phyloP scores from a whole-genome alignment of 1,140 invertebrate genomes.

The Zaprionus capensis region DNA sequence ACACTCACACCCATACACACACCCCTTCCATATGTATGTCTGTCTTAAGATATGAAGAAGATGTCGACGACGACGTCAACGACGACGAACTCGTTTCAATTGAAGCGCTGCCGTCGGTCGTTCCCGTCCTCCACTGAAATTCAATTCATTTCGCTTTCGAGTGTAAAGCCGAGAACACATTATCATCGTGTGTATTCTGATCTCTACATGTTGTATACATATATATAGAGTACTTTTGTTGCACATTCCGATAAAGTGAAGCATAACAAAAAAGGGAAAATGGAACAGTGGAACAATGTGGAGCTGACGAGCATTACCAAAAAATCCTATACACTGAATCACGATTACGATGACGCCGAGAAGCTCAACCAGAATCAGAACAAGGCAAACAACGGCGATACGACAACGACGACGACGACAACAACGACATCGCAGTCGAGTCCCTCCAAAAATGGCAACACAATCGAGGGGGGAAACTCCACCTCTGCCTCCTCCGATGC shows the following conservation, averaged over 20 bases:
- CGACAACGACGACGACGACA: not conserved
- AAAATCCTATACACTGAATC: constrained; percentile 82
- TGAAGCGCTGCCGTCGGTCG: constrained; percentile 49
- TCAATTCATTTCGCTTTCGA: constrained; percentile 70
- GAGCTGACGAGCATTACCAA: constrained; percentile 76
- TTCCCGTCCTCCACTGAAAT: constrained; percentile 48
- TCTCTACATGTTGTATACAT: constrained; percentile 12
- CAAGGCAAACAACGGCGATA: constrained; percentile 18
- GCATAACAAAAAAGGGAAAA: constrained; percentile 26
- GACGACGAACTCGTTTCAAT: constrained; percentile 76
- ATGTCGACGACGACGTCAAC: constrained; percentile 34
- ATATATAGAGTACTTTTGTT: constrained; percentile 17
- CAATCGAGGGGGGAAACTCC: not conserved
- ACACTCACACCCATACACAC: constrained; percentile 28
- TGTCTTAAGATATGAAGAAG: constrained; percentile 65
- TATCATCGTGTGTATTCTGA: constrained; percentile 56
- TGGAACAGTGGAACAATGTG: constrained; percentile 83
- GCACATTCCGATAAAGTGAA: constrained; percentile 53
- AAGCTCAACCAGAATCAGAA: constrained; percentile 50
- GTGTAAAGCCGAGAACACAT: constrained; percentile 58
- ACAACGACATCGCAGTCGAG: not conserved
- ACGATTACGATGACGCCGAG: constrained; percentile 64
- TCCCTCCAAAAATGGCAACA: constrained; percentile 27
- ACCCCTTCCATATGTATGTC: not conserved
- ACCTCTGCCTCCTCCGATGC: constrained; percentile 20